A percentile compares a stretch with the other conserved stretches of the same genome.
phyloP scores from a whole-genome alignment of 2,113 vertebrate genomes.

The Phaethon lepturus region DNA sequence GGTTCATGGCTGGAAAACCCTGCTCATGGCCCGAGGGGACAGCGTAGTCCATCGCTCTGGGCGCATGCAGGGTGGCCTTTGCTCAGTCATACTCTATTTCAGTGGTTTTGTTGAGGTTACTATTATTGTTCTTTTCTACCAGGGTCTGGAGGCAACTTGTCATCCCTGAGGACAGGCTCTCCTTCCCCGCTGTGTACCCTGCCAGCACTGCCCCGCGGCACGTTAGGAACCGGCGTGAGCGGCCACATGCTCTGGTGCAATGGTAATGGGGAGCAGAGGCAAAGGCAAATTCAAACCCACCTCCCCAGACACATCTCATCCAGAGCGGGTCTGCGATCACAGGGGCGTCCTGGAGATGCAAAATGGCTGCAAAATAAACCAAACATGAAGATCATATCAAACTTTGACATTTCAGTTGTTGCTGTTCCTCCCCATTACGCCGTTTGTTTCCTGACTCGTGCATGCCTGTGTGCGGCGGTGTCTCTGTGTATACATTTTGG shows the following conservation, averaged over 20 bases:
- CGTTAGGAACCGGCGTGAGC: accelerated
- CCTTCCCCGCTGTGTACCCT: accelerated
- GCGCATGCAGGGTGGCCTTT: neutral
- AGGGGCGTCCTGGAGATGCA: accelerated
- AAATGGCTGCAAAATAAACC: neutral
- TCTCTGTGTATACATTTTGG: accelerated
- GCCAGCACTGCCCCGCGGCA: accelerated
- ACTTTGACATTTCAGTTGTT: neutral
- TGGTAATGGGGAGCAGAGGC: neutral
- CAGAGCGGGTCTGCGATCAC: neutral
- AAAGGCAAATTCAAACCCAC: neutral
- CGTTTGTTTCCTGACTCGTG: neutral
- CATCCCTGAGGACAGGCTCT: accelerated
- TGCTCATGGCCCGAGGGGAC: neutral
- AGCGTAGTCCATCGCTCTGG: accelerated
- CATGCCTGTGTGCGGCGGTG: accelerated
- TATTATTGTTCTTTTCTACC: neutral
- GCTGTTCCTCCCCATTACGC: neutral
- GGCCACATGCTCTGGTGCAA: accelerated
- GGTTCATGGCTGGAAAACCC: neutral
- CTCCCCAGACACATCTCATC: neutral
- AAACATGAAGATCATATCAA: neutral
- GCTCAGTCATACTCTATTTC: neutral
- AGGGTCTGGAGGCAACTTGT: neutral
- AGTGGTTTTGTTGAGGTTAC: neutral